phyloP scores from a whole-genome alignment of 2,113 vertebrate genomes.

The Parotia lawesii region DNA sequence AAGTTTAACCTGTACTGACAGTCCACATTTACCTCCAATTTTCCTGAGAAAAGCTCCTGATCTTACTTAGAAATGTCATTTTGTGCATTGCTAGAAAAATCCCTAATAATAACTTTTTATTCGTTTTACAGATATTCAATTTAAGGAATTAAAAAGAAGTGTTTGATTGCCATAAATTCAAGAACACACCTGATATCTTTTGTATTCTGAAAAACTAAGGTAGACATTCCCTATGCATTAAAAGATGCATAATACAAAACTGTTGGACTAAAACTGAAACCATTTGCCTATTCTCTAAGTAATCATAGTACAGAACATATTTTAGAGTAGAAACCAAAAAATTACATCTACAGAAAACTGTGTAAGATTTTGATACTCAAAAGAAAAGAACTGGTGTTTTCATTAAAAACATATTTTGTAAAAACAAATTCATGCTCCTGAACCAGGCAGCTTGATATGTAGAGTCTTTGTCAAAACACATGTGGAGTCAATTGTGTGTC shows the following conservation, averaged over 20 bases:
- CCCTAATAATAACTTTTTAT: not conserved
- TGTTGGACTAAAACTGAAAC: not conserved
- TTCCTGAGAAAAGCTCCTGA: not conserved
- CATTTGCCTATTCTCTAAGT: not conserved
- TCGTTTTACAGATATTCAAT: not conserved
- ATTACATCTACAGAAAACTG: not conserved
- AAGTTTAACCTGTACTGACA: not conserved
- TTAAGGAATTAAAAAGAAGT: not conserved
- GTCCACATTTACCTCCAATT: not conserved
- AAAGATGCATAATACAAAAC: not conserved
- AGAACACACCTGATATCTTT: not conserved
- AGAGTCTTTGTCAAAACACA: not conserved
- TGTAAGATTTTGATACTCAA: not conserved
- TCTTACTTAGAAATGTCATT: not conserved
- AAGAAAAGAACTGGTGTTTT: not conserved
- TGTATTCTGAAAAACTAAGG: not conserved
- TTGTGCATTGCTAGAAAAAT: not conserved
- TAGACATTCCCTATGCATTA: not conserved
- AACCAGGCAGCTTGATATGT: accelerated
- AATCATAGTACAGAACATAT: not conserved
- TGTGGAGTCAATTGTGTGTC: not conserved
- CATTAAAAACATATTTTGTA: not conserved
- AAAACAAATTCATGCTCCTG: not conserved
- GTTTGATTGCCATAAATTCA: not conserved
- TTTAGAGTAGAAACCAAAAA: not conserved